phyloP scores from a whole-genome alignment of 2,113 vertebrate species.

The Gallinago media region DNA sequence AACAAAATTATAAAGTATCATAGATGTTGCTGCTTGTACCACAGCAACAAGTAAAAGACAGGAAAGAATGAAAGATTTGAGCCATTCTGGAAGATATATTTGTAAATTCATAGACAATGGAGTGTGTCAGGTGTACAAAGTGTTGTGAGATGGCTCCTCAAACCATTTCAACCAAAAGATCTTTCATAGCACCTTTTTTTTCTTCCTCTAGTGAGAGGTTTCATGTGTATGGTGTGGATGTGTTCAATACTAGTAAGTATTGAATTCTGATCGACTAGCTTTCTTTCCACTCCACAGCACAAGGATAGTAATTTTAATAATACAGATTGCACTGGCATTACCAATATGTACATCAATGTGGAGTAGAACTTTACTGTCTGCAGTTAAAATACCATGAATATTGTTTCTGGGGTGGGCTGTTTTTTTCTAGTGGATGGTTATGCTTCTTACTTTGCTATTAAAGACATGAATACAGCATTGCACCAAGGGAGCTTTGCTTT shows the following conservation, averaged over 20 bases:
- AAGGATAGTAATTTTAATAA: neutral
- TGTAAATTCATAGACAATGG: neutral
- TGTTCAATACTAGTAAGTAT: neutral
- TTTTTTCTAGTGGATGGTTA: neutral
- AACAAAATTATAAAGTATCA: neutral
- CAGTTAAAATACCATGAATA: neutral
- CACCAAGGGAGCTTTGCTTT: neutral
- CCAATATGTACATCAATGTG: neutral
- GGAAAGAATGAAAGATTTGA: neutral
- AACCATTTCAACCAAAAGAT: neutral
- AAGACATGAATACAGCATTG: rapidly evolving
- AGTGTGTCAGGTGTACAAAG: neutral
- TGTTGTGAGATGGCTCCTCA: neutral
- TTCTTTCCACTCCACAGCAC: neutral
- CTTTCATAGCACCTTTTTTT: neutral
- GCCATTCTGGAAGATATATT: neutral
- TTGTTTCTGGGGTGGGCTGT: neutral
- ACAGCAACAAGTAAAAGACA: neutral
- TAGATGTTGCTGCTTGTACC: neutral
- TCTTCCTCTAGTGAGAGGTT: neutral
- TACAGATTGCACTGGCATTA: neutral
- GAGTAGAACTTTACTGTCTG: neutral
- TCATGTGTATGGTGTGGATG: neutral
- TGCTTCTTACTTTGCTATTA: neutral
- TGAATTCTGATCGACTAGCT: neutral